Conservation (phyloP, 2,797 vertebrate species). For the Orestias chungarensis region DNA sequence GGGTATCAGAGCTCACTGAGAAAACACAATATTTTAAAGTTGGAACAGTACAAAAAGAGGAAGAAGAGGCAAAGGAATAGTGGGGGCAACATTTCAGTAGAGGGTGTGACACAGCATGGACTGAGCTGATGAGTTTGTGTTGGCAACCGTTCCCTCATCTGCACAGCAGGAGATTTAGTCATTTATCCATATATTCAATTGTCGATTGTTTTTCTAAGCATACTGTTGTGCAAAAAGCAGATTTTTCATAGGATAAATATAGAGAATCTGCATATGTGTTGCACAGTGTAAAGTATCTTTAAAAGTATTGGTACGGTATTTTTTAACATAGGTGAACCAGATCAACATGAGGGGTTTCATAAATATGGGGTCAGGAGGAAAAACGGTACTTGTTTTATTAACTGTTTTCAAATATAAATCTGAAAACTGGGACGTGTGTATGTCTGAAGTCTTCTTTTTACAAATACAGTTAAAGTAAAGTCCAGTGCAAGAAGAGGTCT, state of each 20-base stretch:
- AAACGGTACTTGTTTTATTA: background rate
- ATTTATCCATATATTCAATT: slow-evolving; percentile 14
- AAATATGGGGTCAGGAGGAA: too few species aligned
- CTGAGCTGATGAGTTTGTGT: slow-evolving; percentile 26
- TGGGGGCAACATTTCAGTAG: background rate
- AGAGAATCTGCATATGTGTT: background rate
- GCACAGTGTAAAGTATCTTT: background rate
- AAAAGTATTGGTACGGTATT: background rate
- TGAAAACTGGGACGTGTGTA: background rate
- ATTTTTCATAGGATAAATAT: slow-evolving; percentile 23
- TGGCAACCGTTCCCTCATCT: slow-evolving; percentile 22
- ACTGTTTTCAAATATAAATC: background rate
- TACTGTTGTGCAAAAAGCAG: background rate
- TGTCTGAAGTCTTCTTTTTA: too few species aligned
- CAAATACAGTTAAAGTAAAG: background rate
- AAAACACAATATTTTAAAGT: slow-evolving; percentile 48
- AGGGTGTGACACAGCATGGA: background rate
- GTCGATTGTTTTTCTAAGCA: background rate
- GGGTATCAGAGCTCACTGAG: slow-evolving; percentile 43
- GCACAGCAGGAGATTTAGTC: slow-evolving; percentile 19
- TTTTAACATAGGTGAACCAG: background rate
- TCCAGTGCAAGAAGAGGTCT: background rate
- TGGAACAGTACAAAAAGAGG: slow-evolving; percentile 2
- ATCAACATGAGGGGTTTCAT: background rate
- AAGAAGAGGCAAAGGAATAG: slow-evolving; percentile 12